Percentiles rank a stretch among this genome's conserved stretches.
phyloP scores from a whole-genome alignment of 2,797 vertebrate species.

The Antrozous pallidus region DNA sequence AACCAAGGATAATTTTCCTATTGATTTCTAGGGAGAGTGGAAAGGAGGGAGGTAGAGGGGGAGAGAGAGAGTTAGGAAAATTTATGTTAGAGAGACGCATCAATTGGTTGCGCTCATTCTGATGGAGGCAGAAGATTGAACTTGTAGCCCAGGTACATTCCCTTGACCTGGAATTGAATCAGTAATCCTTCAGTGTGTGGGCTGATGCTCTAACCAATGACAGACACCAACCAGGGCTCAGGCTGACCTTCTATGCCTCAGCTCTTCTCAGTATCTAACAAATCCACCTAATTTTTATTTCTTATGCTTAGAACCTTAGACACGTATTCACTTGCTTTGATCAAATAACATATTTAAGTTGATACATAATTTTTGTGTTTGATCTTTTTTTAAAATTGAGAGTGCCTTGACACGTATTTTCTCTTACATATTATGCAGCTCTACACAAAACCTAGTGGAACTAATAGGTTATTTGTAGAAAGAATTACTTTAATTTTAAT shows the following conservation, averaged over 20 bases:
- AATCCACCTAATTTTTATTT: not conserved
- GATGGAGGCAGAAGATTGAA: too few relatives aligned
- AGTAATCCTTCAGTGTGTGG: too few relatives aligned
- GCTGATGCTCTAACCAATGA: too few relatives aligned
- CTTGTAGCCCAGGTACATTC: too few relatives aligned
- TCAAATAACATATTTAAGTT: not conserved
- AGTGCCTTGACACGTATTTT: not conserved
- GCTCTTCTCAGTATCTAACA: not conserved
- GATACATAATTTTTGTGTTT: constrained; percentile 32
- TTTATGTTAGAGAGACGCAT: too few relatives aligned
- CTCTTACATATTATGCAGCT: not conserved
- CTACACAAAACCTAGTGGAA: not conserved
- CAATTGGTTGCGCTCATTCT: too few relatives aligned
- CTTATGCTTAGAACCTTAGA: not conserved
- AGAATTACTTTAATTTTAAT: not conserved
- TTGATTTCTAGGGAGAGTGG: too few relatives aligned
- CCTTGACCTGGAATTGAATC: too few relatives aligned
- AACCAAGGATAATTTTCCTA: too few relatives aligned
- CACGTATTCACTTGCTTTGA: not conserved
- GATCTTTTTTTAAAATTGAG: not conserved
- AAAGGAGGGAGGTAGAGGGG: too few relatives aligned
- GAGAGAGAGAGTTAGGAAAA: too few relatives aligned
- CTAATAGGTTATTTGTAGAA: not conserved
- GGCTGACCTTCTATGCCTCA: not conserved
- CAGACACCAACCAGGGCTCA: not conserved